Base-by-base conservation (phyloP, 1,140 invertebrate species). In the Anoplolepis gracilipes region DNA sequence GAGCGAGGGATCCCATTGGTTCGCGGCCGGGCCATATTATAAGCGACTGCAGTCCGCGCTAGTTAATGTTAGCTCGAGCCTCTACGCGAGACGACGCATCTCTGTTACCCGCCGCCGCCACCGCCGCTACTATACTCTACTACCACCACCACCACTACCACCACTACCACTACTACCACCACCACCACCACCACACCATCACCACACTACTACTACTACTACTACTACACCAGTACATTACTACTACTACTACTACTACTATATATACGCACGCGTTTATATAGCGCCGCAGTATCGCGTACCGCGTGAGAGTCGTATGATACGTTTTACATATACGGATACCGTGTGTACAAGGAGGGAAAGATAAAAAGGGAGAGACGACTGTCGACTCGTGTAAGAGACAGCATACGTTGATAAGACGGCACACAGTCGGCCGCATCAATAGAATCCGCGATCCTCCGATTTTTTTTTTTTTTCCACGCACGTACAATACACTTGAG, bases 11-110 rank as follows among this genome's bases (percentile, higher is more conserved):
- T 87, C 90, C 90, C 91, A 94, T 95, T 95, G 94, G 94, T 92
- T 92, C 91, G 92, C 93, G 93, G 91, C 91, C 92, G 93, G 90
- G 93, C 93, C 94, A 94, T 95, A 94, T 94, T 95, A 94, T 93
- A 93, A 94, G 93, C 93, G 92, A 90, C 91, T 93, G 93, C 93
- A 93, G 92, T 91, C 90, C 92, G 93, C 91, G 93, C 92, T 94
- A 94, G 94, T 94, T 94, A 94, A 95, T 93, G 93, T 93, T 93
- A 92, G 93, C 92, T 88, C 88, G 92, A 94, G 93, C 94, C 92
- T 93, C 90, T 92, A 92, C 92, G 92, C 92, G 93, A 94, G 92
- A 92, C 92, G 93, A 92, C 92, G 93, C 92, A 93, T 93, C 93
- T 93, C 90, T 90, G 84, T 73, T 46, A 49, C 49, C 59, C 59